Evolutionary conservation across 2,888 invertebrate species (phyloP).

Genomic region (Euclidia mi): DNA sequence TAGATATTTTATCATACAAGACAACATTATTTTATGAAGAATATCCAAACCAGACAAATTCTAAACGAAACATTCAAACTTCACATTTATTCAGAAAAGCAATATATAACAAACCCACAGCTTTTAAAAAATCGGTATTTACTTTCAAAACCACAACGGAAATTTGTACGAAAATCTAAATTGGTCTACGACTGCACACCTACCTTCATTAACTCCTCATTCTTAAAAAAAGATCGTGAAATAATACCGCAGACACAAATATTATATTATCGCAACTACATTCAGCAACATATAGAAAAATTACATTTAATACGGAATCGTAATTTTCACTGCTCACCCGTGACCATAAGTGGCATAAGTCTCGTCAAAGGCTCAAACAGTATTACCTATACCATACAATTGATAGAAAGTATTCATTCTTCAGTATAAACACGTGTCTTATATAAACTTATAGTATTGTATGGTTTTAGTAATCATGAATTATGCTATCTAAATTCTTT

Average conservation of each 20-base stretch:
- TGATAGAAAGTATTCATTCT: constrained; percentile 33
- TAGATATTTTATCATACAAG: no score
- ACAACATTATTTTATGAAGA: constrained; percentile 12
- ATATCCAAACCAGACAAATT: constrained; percentile 15
- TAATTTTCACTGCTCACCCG: constrained; percentile 23
- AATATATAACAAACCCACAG: constrained; percentile 40
- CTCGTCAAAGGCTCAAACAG: constrained; percentile 1
- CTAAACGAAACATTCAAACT: constrained; percentile 38
- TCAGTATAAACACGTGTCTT: constrained; percentile 17
- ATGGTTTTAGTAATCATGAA: constrained; percentile 37
- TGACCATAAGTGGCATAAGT: constrained; percentile 8
- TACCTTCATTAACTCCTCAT: constrained; percentile 51
- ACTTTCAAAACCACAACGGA: constrained; percentile 77
- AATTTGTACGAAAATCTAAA: constrained; percentile 51
- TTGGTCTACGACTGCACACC: constrained; percentile 63
- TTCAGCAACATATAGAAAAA: no score
- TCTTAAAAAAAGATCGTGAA: constrained; percentile 25
- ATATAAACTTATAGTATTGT: constrained; percentile 42
- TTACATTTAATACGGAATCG: constrained; percentile 10
- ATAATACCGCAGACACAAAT: constrained; percentile 42
- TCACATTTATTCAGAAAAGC: constrained; percentile 42
- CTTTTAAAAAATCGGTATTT: no score
- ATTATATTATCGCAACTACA: neutral
- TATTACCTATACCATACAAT: constrained; percentile 15
- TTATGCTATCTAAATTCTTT: constrained; percentile 51